Base-by-base conservation (phyloP, 2,888 invertebrate genomes). In the Darwinula stevensoni region DNA sequence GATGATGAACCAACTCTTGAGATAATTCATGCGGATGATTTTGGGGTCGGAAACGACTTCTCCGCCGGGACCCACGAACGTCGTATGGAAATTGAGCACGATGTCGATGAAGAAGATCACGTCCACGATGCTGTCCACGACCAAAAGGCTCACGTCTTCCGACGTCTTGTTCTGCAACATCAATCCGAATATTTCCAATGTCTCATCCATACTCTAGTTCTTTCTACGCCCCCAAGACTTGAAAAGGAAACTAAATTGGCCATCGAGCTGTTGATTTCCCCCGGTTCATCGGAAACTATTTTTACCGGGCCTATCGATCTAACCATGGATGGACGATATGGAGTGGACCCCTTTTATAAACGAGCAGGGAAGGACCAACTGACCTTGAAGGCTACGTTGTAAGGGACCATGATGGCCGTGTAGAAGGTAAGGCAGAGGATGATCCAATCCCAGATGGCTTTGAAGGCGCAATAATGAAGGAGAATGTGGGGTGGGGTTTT, bases 101-200 rank as follows among this genome's bases (percentile, higher is more conserved):
- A 97, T 97, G 62, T 97, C 97, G 57, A 97, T 88, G 63, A 97
- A 97, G 64, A 97, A 97, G 50, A 97, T 86, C 45, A 97, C 94
- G 58, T 97, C 97, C 47, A 97, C 97, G 50, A 97, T 91, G 42
- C 88, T 88, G 59, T 86, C 54, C 54, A 84, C 78, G 49, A 84
- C 84, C 46, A 86, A 65, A 45, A 84, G 63, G 45, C 78, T 80
- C 42, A 84, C 82, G 57, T 84, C 84, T 58, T 84, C 84, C 53
- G 80, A 78, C 43, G 86, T 91, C 60, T 94, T 94, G 62, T 88
- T 91, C 62, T n/a, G n/a, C n/a, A n/a, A n/a, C n/a, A n/a, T n/a
- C n/a, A n/a, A n/a, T n/a, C n/a, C n/a, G n/a, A n/a, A n/a, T n/a
- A n/a, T n/a, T n/a, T n/a, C n/a, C n/a, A n/a, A n/a, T n/a, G n/a